phyloP scores from a whole-genome alignment of 2,113 vertebrate genomes.

The Rhizomys pruinosus region DNA sequence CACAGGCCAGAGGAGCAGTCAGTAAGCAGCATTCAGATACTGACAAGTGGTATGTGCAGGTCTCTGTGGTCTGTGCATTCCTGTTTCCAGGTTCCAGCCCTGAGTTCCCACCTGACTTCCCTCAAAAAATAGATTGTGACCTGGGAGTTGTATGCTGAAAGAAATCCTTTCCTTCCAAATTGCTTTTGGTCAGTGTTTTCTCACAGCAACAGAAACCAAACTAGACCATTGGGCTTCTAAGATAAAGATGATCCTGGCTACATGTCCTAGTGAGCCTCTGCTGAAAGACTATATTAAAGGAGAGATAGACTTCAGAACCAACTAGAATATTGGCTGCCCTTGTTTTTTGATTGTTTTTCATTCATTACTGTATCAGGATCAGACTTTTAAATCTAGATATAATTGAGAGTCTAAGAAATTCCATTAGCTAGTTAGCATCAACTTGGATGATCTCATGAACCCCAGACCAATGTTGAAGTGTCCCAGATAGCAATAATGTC shows the following conservation, averaged over 20 bases:
- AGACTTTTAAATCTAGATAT: constrained; percentile 7
- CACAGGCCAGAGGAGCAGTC: too few species aligned
- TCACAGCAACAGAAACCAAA: too few species aligned
- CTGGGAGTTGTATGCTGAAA: too few species aligned
- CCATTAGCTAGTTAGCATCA: not conserved
- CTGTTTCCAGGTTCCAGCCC: too few species aligned
- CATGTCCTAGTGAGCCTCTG: not conserved
- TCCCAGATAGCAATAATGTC: not conserved
- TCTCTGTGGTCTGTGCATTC: too few species aligned
- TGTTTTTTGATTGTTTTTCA: not conserved
- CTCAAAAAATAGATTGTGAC: too few species aligned
- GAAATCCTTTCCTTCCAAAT: too few species aligned
- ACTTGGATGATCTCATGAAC: not conserved
- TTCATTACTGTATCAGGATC: not conserved
- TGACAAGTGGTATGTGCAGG: too few species aligned
- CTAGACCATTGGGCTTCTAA: not conserved
- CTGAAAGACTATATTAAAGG: not conserved
- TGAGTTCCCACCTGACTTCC: too few species aligned
- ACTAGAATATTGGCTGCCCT: not conserved
- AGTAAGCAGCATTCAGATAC: too few species aligned
- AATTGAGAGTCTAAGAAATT: not conserved
- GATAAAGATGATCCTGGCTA: not conserved
- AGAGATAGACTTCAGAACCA: not conserved
- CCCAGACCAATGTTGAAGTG: too few species aligned
- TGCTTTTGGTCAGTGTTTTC: too few species aligned